Base-by-base conservation (phyloP, 2,888 invertebrate genomes). In the Lacanobia oleracea region DNA sequence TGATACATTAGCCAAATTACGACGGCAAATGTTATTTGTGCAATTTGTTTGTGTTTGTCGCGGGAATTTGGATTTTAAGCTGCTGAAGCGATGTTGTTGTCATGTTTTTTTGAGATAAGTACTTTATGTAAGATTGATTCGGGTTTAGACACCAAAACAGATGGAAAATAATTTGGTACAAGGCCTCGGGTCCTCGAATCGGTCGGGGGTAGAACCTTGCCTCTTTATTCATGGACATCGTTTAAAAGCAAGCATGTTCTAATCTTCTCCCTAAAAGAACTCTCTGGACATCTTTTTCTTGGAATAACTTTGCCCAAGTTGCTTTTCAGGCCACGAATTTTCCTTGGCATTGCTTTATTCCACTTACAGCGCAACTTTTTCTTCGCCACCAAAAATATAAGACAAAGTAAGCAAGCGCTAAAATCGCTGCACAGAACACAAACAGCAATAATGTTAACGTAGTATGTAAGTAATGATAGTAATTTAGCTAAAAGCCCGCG, bases 401-500 rank as follows among this genome's bases (percentile, higher is more conserved):
- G 60, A 51, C 67, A 59, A 67, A 79, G 57, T 16, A 37, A 64
- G 61, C 12, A 64, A 85, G 82, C 84, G 86, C 86, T 87, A 57
- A 43, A 80, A 69, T 62, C 62, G 86, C 86, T 85, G 54, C 51
- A 62, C 57, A 70, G 64, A 67, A 73, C 16, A 81, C 56, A 60
- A 67, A 61, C 63, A 74, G 81, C 86, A 87, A 92, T 91, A n/a
- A 92, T 91, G 91, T 91, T 91, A 88, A 86, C 88, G 85, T 85
- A 81, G 79, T 86, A 80, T 84, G 90, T 92, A 91, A 91, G 92
- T 90, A 91, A 93, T 91, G 91, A 88, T 89, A 88, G 89, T 93
- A 93, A 94, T 94, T 93, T 92, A 88, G 93, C 90, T 94, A 93
- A 94, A 93, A 94, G 94, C 93, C 87, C 86, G 89, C 88, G 89